A percentile compares a stretch with the other conserved stretches of the same genome.
phyloP scores from a whole-genome alignment of 1,140 invertebrate genomes.

The Sitophilus oryzae region DNA sequence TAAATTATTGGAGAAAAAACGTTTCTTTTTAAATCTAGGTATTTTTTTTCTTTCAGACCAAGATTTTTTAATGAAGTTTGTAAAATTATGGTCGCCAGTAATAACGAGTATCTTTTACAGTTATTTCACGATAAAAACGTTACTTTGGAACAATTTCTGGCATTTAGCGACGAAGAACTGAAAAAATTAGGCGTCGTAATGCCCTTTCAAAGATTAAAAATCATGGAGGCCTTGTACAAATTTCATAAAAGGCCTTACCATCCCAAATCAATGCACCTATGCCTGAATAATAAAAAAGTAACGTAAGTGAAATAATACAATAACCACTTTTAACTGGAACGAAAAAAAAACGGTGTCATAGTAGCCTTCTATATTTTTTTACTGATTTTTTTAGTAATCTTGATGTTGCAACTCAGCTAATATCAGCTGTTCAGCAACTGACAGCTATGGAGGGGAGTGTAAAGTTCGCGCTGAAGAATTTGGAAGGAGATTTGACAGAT shows the following conservation, averaged over 20 bases:
- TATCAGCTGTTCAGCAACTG: constrained; percentile 33
- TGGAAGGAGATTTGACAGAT: constrained; percentile 8
- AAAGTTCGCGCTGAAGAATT: constrained; percentile 31
- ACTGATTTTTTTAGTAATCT: constrained; percentile 30
- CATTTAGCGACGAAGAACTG: constrained; percentile 41
- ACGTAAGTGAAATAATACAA: constrained; percentile 18
- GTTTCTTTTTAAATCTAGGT: neutral
- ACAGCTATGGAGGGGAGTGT: constrained; percentile 36
- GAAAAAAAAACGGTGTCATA: too few species aligned
- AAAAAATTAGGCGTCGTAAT: constrained; percentile 40
- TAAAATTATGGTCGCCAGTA: constrained; percentile 41
- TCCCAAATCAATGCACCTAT: constrained; percentile 32
- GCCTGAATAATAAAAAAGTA: constrained; percentile 21
- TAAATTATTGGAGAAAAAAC: neutral
- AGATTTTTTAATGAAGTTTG: constrained; percentile 46
- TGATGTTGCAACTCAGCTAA: constrained; percentile 30
- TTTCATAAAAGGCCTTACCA: constrained; percentile 39
- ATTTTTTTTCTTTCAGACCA: constrained; percentile 35
- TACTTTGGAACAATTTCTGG: constrained; percentile 44
- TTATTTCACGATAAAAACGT: constrained; percentile 42
- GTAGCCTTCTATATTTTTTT: neutral
- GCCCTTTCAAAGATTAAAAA: constrained; percentile 44
- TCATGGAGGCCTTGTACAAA: constrained; percentile 43
- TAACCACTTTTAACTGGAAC: neutral
- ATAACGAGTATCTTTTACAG: constrained; percentile 38